Evolutionary conservation across 2,797 vertebrate genomes (phyloP).

Genomic region (Muscicapa comitata): DNA sequence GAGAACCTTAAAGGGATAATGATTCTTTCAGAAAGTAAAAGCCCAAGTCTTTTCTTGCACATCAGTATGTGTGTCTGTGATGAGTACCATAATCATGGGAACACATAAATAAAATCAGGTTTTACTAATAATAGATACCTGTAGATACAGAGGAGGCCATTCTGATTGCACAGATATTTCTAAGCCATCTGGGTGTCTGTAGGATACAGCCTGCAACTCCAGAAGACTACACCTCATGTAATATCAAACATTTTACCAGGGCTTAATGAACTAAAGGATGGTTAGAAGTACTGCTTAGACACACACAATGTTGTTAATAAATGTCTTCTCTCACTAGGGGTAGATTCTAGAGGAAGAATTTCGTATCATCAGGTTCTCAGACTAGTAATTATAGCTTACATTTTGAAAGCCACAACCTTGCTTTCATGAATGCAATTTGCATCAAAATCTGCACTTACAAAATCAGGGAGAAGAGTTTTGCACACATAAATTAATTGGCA

Average conservation of each 20-base stretch:
- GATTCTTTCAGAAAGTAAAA: background rate
- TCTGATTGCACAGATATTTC: background rate
- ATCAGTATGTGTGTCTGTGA: background rate
- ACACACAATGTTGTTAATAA: background rate
- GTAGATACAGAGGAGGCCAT: background rate
- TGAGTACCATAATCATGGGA: background rate
- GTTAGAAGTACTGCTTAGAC: constrained; percentile 17
- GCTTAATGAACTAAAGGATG: constrained; percentile 11
- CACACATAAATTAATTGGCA: constrained; percentile 22
- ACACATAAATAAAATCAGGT: background rate
- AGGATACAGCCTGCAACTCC: background rate
- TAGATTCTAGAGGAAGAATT: constrained; percentile 30
- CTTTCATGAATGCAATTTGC: constrained; percentile 19
- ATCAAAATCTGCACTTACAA: constrained; percentile 50
- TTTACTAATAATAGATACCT: background rate
- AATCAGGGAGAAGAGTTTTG: constrained; percentile 42
- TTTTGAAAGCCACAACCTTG: constrained; percentile 44
- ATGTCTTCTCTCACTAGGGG: background rate
- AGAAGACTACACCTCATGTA: background rate
- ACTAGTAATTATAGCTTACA: constrained; percentile 41
- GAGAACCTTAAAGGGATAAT: background rate
- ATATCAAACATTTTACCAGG: background rate
- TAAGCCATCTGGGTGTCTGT: background rate
- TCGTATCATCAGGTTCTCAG: constrained; percentile 15
- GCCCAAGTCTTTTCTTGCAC: background rate